Conservation (phyloP, 2,113 vertebrate genomes). For the Indri indri region DNA sequence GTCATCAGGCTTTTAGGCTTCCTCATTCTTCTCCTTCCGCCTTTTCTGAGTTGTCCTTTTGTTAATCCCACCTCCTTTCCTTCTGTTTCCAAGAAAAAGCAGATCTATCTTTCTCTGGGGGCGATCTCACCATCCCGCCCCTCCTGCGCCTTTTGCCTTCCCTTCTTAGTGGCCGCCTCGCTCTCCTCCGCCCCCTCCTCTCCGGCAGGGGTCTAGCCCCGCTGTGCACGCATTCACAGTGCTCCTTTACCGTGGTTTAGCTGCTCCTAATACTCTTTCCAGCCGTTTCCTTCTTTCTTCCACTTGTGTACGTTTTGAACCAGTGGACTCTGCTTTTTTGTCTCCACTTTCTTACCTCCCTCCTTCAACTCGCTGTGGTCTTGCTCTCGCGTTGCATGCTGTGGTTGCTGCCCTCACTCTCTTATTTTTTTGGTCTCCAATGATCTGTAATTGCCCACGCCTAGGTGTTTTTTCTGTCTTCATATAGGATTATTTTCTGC, state of each 20-base stretch:
- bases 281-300: not conserved
- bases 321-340: not conserved
- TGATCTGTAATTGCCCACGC: not conserved
- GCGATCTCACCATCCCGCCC: no score
- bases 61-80: not conserved
- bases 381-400: not conserved
- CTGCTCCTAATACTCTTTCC: not conserved
- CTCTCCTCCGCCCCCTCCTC: not conserved
- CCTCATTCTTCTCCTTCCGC: not conserved
- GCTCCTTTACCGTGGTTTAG: not conserved
- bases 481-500: not conserved
- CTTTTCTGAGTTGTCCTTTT: not conserved
- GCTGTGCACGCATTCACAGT: accelerated
- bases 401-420: not conserved
- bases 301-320: not conserved
- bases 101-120: not conserved
- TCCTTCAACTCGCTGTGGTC: not conserved
- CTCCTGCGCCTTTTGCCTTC: not conserved
- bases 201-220: not conserved
- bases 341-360: not conserved
- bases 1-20: not conserved
- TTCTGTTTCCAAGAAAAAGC: not conserved
- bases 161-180: not conserved
- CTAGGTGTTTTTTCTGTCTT: not conserved
- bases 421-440: not conserved